Evolutionary conservation across 2,113 vertebrate genomes (phyloP).

Genomic region (Heteronetta atricapilla): DNA sequence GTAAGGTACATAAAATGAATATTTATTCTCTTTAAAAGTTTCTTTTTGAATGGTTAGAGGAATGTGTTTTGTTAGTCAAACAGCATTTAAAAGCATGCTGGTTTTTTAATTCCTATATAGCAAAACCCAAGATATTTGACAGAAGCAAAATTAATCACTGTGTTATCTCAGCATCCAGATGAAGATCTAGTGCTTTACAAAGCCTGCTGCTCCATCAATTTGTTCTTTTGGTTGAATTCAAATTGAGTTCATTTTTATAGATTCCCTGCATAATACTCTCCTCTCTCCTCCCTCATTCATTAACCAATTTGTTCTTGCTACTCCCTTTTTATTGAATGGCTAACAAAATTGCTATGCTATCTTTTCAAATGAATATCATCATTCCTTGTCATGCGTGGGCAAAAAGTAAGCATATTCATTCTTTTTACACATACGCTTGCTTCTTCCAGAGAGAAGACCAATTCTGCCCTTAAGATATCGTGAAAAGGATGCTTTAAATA

Average conservation of each 20-base stretch:
- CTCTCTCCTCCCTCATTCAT: slow-evolving; percentile 64
- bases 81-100: background rate
- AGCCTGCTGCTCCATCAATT: slow-evolving; percentile 60
- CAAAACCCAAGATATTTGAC: slow-evolving; percentile 24
- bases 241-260: slow-evolving; percentile 68
- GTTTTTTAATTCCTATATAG: slow-evolving; percentile 1
- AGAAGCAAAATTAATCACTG: slow-evolving; percentile 52
- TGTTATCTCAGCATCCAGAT: slow-evolving; percentile 49
- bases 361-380: slow-evolving; percentile 39
- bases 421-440: background rate
- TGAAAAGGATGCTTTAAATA: background rate
- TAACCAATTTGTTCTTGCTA: slow-evolving; percentile 60
- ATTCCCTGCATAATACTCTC: slow-evolving; percentile 41
- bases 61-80: slow-evolving; percentile 22
- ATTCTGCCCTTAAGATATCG: background rate
- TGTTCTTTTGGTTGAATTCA: slow-evolving; percentile 56
- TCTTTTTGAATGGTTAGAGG: background rate
- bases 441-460: background rate
- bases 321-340: slow-evolving; percentile 52
- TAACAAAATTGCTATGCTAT: background rate
- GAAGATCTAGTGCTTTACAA: slow-evolving; percentile 67
- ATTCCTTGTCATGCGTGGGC: slow-evolving; percentile 53
- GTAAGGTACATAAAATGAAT: background rate
- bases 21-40: background rate
- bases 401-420: background rate